phyloP scores from a whole-genome alignment of 2,888 invertebrate species.

The Phyllotreta striolata region DNA sequence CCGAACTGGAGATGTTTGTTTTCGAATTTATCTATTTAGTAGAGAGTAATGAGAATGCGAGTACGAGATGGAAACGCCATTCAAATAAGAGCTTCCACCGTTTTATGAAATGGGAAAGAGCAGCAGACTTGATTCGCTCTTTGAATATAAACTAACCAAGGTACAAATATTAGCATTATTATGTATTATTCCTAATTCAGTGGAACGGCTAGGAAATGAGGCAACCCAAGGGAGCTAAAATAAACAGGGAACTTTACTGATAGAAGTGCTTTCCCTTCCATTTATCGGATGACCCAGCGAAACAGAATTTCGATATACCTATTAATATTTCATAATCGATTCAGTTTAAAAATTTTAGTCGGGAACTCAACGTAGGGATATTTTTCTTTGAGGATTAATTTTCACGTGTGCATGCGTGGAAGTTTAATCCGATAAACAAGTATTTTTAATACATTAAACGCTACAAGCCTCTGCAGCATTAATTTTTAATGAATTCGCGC shows the following conservation, averaged over 20 bases:
- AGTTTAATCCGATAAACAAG: too few species aligned
- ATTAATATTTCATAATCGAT: too few species aligned
- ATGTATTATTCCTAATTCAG: slow-evolving; percentile 12
- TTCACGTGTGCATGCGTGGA: too few species aligned
- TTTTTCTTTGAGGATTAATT: too few species aligned
- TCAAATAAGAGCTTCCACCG: slow-evolving; percentile 7
- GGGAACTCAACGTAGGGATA: too few species aligned
- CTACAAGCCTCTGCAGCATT: too few species aligned
- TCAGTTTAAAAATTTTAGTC: too few species aligned
- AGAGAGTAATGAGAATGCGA: not conserved
- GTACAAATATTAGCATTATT: slow-evolving; percentile 16
- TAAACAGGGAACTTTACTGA: slow-evolving; percentile 12
- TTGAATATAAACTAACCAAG: slow-evolving; percentile 16
- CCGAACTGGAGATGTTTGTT: too few species aligned
- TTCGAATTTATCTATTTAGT: not conserved
- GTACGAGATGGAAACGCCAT: slow-evolving; percentile 7
- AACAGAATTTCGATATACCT: too few species aligned
- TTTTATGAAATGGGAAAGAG: slow-evolving; percentile 13
- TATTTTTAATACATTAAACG: too few species aligned
- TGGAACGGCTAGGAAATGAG: slow-evolving; percentile 8
- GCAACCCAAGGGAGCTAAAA: slow-evolving; percentile 10
- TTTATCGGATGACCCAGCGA: not conserved
- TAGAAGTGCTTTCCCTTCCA: slow-evolving; percentile 13
- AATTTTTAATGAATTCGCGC: too few species aligned
- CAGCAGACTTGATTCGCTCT: slow-evolving; percentile 13